phyloP scores from a whole-genome alignment of 53 echinoderm and acorn worm species.

The Zoroaster sp. region DNA sequence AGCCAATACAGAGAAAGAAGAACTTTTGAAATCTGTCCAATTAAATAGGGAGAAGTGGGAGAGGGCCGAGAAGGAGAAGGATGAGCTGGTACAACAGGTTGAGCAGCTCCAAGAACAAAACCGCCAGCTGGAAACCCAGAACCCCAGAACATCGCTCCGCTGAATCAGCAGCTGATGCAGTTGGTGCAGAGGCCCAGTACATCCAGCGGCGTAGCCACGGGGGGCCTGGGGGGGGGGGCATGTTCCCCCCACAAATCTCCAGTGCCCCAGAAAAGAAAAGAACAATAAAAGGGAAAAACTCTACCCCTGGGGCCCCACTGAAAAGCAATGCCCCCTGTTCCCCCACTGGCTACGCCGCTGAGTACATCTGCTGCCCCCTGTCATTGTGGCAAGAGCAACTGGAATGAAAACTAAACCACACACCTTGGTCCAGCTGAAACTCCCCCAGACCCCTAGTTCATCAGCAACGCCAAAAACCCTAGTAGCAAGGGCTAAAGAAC shows the following conservation, averaged over 20 bases:
- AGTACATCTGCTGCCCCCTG: neutral
- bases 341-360: too few species aligned
- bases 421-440: neutral
- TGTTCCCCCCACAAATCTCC: too few species aligned
- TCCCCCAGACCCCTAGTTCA: neutral
- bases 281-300: too few species aligned
- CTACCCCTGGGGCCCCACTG: too few species aligned
- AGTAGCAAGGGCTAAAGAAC: neutral
- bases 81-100: neutral
- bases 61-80: neutral
- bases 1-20: neutral
- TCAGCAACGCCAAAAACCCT: neutral
- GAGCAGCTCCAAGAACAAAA: neutral
- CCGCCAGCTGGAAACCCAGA: neutral
- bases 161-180: neutral
- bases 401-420: neutral
- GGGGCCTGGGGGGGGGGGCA: too few species aligned
- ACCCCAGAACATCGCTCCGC: neutral
- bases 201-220: too few species aligned
- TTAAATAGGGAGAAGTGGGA: neutral
- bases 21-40: neutral
- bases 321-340: too few species aligned
- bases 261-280: too few species aligned
- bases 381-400: neutral
- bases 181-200: neutral